Conservation (phyloP, 2,888 invertebrate species). For the Myopa testacea region DNA sequence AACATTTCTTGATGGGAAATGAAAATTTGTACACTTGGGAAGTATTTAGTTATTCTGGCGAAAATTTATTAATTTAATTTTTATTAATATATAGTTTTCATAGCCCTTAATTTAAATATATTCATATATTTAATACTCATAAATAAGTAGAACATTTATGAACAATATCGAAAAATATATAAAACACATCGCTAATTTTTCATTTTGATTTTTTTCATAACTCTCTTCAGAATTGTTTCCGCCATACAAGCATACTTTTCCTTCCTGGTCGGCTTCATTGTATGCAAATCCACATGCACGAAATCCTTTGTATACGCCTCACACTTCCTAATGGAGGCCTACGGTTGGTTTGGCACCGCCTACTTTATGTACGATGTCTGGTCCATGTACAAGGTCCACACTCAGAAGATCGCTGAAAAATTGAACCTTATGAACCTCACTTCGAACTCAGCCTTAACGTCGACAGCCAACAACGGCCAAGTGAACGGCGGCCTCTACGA, state of each 20-base stretch:
- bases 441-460: conserved; percentile 48
- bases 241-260: conserved; percentile 79
- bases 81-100: too few relatives aligned
- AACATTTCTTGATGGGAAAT: too few relatives aligned
- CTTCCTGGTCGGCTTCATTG: conserved; percentile 75
- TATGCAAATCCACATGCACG: conserved; percentile 77
- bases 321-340: conserved; percentile 80
- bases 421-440: conserved; percentile 60
- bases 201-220: background rate
- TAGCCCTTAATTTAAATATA: too few relatives aligned
- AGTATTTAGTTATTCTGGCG: too few relatives aligned
- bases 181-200: background rate
- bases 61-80: too few relatives aligned
- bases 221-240: conserved; percentile 74
- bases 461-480: conserved; percentile 43
- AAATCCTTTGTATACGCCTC: conserved; percentile 77
- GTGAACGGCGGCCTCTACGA: conserved; percentile 55
- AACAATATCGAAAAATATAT: too few relatives aligned
- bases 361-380: conserved; percentile 85
- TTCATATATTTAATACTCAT: too few relatives aligned
- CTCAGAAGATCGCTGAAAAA: conserved; percentile 67
- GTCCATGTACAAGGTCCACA: conserved; percentile 82
- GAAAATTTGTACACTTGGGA: too few relatives aligned
- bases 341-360: conserved; percentile 83
- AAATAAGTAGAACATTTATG: too few relatives aligned